Base-by-base conservation (phyloP, 2,113 vertebrate genomes). In the Gobiocypris rarus region DNA sequence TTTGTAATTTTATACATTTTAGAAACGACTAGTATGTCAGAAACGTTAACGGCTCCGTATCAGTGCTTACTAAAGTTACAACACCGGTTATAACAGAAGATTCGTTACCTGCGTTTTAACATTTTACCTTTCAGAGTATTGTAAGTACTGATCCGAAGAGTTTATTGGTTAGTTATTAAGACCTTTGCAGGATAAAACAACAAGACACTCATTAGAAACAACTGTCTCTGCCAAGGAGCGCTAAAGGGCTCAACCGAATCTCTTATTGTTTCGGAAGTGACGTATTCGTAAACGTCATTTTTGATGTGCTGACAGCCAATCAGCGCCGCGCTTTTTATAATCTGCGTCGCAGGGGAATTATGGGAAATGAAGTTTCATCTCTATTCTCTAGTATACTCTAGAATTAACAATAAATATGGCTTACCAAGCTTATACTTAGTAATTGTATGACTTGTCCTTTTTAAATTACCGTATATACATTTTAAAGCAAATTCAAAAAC, bases 341-440 rank as follows among this genome's bases (percentile, higher is more conserved):
- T 34, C 1, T 4, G 15, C 41, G 88, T 74, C 69, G 86, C 83
- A n/a, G 89, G 91, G 93, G 93, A 89, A 91, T 90, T 90, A 92
- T 89, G 90, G 93, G 43, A 26, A 65, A 61, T 26, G 61, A 1
- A 2, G 34, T 81, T 48, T 82, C 45, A 22, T 11, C 19, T 54
- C 22, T 41, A 26, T 56, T 41, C 54, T 38, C 7, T 5, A 70
- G 43, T 1, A 5, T 52, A 5, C 14, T 6, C 0, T 26, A 26
- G 11, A 61, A 61, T 50, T 52, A 19, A 75, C 45, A 52, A 52
- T 48, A 73, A 75, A 52, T 31, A 75, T 19, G 19, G 15, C 0
- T 45, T 24, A 24, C 3, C 9, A 5, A 9, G 3, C 43, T 26
- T 6, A 26, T 6, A 2, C 10, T 13, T 5, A 48, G 13, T 73